phyloP scores from a whole-genome alignment of 2,113 vertebrate species.

The Pelusios castaneus region DNA sequence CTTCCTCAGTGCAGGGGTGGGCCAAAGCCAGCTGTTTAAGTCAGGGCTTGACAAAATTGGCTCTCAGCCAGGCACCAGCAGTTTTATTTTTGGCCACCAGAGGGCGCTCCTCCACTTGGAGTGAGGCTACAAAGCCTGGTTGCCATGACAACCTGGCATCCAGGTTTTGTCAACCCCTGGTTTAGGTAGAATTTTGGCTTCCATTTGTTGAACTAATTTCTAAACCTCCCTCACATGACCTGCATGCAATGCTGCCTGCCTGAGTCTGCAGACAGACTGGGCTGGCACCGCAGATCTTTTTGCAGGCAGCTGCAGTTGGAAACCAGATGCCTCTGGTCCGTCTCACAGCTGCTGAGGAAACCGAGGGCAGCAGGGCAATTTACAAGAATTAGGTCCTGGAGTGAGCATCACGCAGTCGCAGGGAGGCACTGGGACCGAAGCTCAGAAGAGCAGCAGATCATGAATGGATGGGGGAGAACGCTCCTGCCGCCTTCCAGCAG shows the following conservation, averaged over 20 bases:
- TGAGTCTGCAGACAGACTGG: background rate
- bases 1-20: background rate
- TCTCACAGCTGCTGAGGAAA: background rate
- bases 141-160: too few relatives aligned
- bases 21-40: background rate
- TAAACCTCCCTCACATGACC: background rate
- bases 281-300: background rate
- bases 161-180: too few relatives aligned
- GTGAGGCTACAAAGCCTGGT: too few relatives aligned
- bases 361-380: background rate
- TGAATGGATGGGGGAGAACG: background rate
- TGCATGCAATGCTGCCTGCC: background rate
- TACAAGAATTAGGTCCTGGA: background rate
- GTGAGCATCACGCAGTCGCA: background rate
- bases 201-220: background rate
- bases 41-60: too few relatives aligned
- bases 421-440: background rate
- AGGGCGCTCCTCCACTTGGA: too few relatives aligned
- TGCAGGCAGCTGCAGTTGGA: background rate
- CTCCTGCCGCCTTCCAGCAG: background rate
- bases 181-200: background rate
- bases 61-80: too few relatives aligned
- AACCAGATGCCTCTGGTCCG: background rate
- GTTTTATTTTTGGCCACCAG: too few relatives aligned
- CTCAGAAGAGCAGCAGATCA: background rate